phyloP scores from a whole-genome alignment of 2,113 vertebrate genomes.

The Halcyon malimbica region DNA sequence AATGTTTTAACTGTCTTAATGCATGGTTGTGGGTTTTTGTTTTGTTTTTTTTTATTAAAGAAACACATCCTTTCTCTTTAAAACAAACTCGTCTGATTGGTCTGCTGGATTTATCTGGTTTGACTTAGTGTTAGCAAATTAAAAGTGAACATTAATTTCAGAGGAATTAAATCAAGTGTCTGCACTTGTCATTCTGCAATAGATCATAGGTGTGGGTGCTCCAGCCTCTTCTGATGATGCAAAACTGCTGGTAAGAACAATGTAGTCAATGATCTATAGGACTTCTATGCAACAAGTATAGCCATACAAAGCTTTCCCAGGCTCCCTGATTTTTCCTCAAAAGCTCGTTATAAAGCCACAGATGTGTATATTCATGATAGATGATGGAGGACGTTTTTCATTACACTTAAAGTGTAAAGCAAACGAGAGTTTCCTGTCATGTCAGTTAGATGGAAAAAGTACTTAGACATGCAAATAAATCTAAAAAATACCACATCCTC shows the following conservation, averaged over 20 bases:
- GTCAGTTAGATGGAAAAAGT: slow-evolving; percentile 7
- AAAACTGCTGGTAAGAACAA: background rate
- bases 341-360: background rate
- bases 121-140: background rate
- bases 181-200: background rate
- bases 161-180: background rate
- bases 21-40: background rate
- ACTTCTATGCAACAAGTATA: background rate
- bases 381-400: background rate
- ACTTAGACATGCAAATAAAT: slow-evolving; percentile 19
- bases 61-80: background rate
- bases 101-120: background rate
- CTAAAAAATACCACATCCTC: slow-evolving; percentile 31
- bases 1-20: background rate
- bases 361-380: slow-evolving; percentile 1
- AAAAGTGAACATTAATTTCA: background rate
- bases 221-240: background rate
- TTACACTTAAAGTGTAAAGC: background rate
- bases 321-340: background rate
- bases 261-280: background rate
- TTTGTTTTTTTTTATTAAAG: background rate
- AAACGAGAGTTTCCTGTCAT: slow-evolving; percentile 43
- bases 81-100: background rate
- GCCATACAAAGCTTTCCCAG: slow-evolving; percentile 9
- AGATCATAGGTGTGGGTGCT: background rate